Evolutionary conservation across 2,797 vertebrate species (phyloP).

Genomic region (Cephalopachus bancanus): DNA sequence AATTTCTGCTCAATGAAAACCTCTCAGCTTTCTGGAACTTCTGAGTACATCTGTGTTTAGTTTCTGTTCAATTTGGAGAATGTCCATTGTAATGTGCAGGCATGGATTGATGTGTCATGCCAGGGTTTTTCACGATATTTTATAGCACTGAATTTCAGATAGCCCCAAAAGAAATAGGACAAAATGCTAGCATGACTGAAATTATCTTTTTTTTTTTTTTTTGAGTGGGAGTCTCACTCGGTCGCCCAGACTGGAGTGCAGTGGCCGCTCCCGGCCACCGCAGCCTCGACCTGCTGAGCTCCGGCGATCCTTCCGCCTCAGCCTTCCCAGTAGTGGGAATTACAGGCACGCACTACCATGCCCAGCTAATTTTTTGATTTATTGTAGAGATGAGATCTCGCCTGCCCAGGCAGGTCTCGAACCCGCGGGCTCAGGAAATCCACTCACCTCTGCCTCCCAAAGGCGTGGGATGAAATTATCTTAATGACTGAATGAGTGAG

Average conservation of each 20-base stretch:
- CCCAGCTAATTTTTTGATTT: too few relatives aligned
- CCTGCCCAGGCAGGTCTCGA: too few relatives aligned
- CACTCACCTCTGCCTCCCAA: too few relatives aligned
- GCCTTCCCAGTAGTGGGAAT: too few relatives aligned
- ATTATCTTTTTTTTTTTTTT: neutral
- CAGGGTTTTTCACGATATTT: constrained; percentile 10
- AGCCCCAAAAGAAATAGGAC: neutral
- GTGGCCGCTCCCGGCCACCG: too few relatives aligned
- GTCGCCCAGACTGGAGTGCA: too few relatives aligned
- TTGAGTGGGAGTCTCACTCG: too few relatives aligned
- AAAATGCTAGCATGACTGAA: neutral
- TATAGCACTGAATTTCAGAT: neutral
- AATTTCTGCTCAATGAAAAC: neutral
- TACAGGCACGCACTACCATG: too few relatives aligned
- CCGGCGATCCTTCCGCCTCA: too few relatives aligned
- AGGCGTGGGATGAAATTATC: neutral
- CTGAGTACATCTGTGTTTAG: neutral
- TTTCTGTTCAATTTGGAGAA: neutral
- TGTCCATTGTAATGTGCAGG: neutral
- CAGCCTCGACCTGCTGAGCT: too few relatives aligned
- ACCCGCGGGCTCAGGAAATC: too few relatives aligned
- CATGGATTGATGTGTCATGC: neutral
- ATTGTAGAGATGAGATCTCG: too few relatives aligned
- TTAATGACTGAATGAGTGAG: neutral
- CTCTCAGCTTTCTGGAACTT: constrained; percentile 7